Evolutionary conservation across 1,140 invertebrate species (phyloP).

Genomic region (Halictus rubicundus): DNA sequence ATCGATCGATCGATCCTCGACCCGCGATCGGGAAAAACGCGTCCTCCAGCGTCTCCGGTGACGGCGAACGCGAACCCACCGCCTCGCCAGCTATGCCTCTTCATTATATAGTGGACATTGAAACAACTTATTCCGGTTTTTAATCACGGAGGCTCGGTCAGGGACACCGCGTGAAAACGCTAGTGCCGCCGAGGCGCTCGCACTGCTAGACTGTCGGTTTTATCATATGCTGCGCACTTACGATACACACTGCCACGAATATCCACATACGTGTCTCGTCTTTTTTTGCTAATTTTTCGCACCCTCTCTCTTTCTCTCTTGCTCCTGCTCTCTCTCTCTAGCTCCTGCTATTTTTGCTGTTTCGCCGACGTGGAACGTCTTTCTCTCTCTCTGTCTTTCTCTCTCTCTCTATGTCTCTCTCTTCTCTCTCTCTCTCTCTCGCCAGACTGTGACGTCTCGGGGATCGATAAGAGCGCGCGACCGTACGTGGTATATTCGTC

Average conservation of each 20-base stretch:
- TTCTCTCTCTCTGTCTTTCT: slow-evolving; percentile 31
- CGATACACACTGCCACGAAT: slow-evolving; percentile 76
- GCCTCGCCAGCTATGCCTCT: slow-evolving; percentile 78
- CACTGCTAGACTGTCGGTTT: slow-evolving; percentile 81
- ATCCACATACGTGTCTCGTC: slow-evolving; percentile 69
- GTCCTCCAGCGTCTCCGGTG: not conserved
- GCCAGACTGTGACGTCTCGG: not conserved
- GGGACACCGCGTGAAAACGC: slow-evolving; percentile 77
- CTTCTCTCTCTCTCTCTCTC: slow-evolving; percentile 20
- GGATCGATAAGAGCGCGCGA: slow-evolving; percentile 41
- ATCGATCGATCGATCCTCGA: too few species aligned
- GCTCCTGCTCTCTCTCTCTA: slow-evolving; percentile 1
- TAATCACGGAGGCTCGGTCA: slow-evolving; percentile 80
- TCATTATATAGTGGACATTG: slow-evolving; percentile 81
- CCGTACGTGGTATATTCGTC: slow-evolving; percentile 73
- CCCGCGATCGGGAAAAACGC: too few species aligned
- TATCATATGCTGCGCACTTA: slow-evolving; percentile 80
- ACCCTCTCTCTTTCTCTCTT: slow-evolving; percentile 15
- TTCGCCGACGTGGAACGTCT: too few species aligned
- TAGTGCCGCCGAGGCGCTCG: slow-evolving; percentile 79
- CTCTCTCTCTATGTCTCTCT: slow-evolving; percentile 34
- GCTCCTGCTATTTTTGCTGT: not conserved
- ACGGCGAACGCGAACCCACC: slow-evolving; percentile 63
- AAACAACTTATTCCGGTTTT: slow-evolving; percentile 82
- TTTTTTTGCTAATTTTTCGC: not conserved